A percentile compares a stretch with the other conserved stretches of the same genome.
Conservation (phyloP, 2,888 invertebrate species). For the Plagodis dolabraria region DNA sequence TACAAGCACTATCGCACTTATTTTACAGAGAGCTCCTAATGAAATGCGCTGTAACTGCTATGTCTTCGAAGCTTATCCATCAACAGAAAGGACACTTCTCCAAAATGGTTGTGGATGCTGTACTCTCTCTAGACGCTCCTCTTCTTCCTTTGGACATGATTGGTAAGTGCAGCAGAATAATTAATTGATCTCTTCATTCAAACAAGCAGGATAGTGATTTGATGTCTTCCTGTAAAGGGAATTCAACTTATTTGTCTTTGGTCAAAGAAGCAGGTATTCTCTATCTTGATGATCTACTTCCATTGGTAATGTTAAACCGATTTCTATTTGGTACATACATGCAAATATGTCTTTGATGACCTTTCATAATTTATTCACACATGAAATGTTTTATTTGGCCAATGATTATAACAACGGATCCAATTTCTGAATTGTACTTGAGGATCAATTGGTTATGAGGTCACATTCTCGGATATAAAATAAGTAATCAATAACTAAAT, state of each 20-base stretch:
- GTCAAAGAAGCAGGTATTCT: too few species aligned
- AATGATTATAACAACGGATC: slow-evolving; percentile 56
- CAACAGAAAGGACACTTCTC: slow-evolving; percentile 98
- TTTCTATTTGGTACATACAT: too few species aligned
- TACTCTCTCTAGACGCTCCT: slow-evolving; percentile 91
- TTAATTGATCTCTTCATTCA: too few species aligned
- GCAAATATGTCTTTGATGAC: too few species aligned
- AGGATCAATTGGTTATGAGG: slow-evolving; percentile 43
- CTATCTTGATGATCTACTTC: too few species aligned
- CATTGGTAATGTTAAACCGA: too few species aligned
- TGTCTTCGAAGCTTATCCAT: slow-evolving; percentile 98
- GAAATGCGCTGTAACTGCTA: slow-evolving; percentile 97
- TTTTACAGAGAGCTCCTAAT: slow-evolving; percentile 84
- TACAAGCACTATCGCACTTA: too few species aligned
- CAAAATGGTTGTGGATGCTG: slow-evolving; percentile 99
- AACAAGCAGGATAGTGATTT: too few species aligned
- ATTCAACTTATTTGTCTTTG: too few species aligned
- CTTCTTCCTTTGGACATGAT: slow-evolving; percentile 99
- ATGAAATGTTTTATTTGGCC: slow-evolving; percentile 19
- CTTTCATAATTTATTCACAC: too few species aligned
- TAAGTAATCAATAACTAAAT: too few species aligned
- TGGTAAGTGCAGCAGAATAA: slow-evolving; percentile 73
- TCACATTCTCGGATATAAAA: background rate
- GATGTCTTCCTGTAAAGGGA: too few species aligned
- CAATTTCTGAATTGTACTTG: slow-evolving; percentile 50